phyloP scores from a whole-genome alignment of 2,888 invertebrate genomes.

The Atethmia centrago region DNA sequence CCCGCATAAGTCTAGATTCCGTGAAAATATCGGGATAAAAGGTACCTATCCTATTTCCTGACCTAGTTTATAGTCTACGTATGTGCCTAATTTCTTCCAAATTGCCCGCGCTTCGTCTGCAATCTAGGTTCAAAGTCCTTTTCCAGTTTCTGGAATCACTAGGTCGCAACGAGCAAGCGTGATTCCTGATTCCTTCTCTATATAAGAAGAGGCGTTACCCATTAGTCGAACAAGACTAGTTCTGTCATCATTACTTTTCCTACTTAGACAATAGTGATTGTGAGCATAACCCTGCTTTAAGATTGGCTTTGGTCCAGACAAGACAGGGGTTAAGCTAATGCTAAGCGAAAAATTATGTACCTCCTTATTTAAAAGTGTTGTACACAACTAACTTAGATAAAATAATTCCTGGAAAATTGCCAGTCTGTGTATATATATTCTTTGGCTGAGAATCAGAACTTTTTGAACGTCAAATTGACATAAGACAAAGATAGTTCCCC shows the following conservation, averaged over 20 bases:
- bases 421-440: background rate
- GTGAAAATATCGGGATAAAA: no score
- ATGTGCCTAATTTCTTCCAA: no score
- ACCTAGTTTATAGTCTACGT: no score
- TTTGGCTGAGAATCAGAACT: background rate
- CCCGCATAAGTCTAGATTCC: no score
- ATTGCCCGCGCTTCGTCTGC: no score
- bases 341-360: background rate
- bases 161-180: background rate
- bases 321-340: background rate
- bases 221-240: background rate
- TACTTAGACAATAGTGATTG: background rate
- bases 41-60: no score
- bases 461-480: background rate
- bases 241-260: background rate
- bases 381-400: background rate
- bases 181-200: background rate
- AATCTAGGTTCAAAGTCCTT: no score
- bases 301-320: conserved; percentile 8
- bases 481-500: background rate
- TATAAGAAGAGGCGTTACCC: no score
- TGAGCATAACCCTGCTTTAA: background rate
- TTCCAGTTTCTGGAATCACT: no score
- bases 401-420: background rate
- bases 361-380: conserved; percentile 1